A percentile compares a stretch with the other conserved stretches of the same genome.
Evolutionary conservation across 2,113 vertebrate genomes (phyloP).

Genomic region (Pachycephala philippinensis): DNA sequence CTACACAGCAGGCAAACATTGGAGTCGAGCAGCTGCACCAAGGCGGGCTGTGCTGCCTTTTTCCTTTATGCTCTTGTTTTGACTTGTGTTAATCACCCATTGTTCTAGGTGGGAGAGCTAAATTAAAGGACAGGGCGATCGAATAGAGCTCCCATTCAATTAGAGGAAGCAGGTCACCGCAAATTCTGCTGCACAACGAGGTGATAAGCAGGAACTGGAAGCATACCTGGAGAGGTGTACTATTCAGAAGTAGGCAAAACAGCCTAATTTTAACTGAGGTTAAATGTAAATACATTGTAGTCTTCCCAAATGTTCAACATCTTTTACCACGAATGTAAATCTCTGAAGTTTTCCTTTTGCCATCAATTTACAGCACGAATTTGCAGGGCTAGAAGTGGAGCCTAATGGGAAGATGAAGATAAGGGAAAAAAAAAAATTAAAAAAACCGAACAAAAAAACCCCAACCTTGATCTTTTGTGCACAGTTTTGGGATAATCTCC

Average conservation of each 20-base stretch:
- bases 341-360: background rate
- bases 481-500: background rate
- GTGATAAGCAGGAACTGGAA: background rate
- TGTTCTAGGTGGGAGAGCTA: constrained; percentile 63
- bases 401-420: background rate
- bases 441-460: no score
- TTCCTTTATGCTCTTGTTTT: constrained; percentile 32
- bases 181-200: background rate
- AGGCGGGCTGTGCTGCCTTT: constrained; percentile 13
- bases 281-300: background rate
- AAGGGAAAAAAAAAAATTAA: background rate
- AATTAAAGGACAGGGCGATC: constrained; percentile 40
- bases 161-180: background rate
- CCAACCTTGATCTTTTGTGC: background rate
- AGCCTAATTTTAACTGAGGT: background rate
- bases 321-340: background rate
- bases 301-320: background rate
- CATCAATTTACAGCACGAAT: background rate
- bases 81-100: constrained; percentile 57
- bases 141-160: background rate
- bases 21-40: constrained; percentile 26
- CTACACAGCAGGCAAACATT: constrained; percentile 13
- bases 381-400: background rate
- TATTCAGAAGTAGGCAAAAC: background rate
- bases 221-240: background rate